phyloP scores from a whole-genome alignment of 1,140 invertebrate species.

The Brachionus angularis region DNA sequence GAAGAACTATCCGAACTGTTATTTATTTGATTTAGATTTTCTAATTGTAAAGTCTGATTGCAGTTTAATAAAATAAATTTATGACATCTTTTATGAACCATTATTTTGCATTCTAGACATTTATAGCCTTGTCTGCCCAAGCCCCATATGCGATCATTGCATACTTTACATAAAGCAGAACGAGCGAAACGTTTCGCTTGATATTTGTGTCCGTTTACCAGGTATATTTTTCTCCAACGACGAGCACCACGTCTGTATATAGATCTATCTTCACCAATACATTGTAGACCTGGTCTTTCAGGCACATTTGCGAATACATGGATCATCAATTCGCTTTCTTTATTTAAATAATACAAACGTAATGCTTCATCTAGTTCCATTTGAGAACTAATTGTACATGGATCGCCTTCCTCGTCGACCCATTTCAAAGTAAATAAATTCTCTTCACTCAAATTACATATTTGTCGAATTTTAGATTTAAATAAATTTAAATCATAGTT shows the following conservation, averaged over 20 bases:
- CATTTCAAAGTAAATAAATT: constrained; percentile 73
- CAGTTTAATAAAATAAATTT: constrained; percentile 87
- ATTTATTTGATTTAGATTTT: too few species aligned
- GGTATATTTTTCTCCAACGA: constrained; percentile 93
- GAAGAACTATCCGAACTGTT: constrained; percentile 46
- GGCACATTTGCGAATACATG: constrained; percentile 80
- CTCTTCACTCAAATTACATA: neutral
- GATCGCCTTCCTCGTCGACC: constrained; percentile 98
- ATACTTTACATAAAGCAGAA: constrained; percentile 92
- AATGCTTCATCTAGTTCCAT: constrained; percentile 91
- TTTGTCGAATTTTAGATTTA: neutral
- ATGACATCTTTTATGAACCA: constrained; percentile 99
- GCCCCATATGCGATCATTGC: constrained; percentile 96
- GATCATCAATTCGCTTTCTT: constrained; percentile 40
- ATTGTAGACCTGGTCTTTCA: constrained; percentile 88
- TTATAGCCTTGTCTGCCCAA: constrained; percentile 95
- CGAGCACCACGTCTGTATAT: constrained; percentile 96
- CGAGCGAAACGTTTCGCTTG: constrained; percentile 97
- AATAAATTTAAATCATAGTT: too few species aligned
- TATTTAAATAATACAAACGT: constrained; percentile 55
- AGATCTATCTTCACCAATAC: constrained; percentile 94
- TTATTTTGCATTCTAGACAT: constrained; percentile 93
- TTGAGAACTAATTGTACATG: constrained; percentile 91
- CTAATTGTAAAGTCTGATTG: too few species aligned
- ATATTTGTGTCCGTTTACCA: constrained; percentile 97